phyloP scores from a whole-genome alignment of 2,797 vertebrate genomes.

The Lepilemur septentrionalis region DNA sequence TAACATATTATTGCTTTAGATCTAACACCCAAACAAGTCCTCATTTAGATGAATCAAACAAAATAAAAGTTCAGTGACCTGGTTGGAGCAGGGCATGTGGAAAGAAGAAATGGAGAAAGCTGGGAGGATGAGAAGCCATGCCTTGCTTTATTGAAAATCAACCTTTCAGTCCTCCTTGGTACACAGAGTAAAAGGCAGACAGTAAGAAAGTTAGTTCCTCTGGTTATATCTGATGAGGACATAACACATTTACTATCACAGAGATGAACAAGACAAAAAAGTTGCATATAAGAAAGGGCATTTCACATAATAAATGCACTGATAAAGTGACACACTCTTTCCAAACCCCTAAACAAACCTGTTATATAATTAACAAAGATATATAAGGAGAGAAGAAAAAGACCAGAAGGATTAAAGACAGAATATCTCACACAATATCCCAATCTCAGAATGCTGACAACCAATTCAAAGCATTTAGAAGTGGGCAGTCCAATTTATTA shows the following conservation, averaged over 20 bases:
- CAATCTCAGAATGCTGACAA: neutral
- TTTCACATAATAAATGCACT: neutral
- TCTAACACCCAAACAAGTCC: neutral
- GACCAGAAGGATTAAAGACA: neutral
- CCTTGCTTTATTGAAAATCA: neutral
- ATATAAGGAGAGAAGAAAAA: neutral
- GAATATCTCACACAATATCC: neutral
- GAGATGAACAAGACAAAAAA: neutral
- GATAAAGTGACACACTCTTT: neutral
- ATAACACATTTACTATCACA: neutral
- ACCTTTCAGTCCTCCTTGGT: neutral
- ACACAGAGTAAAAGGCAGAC: neutral
- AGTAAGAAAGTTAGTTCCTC: neutral
- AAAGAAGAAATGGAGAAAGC: neutral
- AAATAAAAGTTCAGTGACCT: neutral
- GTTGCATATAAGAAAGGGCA: neutral
- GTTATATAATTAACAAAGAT: conserved; percentile 1
- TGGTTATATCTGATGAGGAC: neutral
- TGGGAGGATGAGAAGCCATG: neutral
- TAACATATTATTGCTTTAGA: neutral
- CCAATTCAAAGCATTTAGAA: conserved; percentile 26
- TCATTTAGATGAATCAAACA: neutral
- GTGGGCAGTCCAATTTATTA: neutral
- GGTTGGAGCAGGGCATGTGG: neutral
- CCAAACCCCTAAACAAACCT: neutral